Percentiles rank a stretch among this genome's conserved stretches.
Evolutionary conservation across 2,797 vertebrate species (phyloP).

Genomic region (Euthynnus affinis): DNA sequence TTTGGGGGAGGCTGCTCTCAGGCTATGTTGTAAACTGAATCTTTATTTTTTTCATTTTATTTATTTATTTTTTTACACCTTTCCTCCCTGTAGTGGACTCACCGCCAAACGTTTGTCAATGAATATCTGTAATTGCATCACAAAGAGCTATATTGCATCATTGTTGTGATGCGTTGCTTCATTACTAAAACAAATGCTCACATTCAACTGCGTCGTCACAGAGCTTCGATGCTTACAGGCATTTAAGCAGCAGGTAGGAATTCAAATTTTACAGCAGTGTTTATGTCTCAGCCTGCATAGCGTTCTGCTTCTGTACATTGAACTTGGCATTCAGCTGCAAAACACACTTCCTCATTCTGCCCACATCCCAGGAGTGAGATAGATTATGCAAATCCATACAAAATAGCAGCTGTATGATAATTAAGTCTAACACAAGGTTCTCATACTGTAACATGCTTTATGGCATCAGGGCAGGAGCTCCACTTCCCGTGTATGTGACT

Average conservation of each 20-base stretch:
- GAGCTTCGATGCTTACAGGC: background rate
- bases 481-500: slow-evolving; percentile 18
- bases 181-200: slow-evolving; percentile 15
- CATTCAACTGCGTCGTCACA: background rate
- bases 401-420: slow-evolving; percentile 39
- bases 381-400: slow-evolving; percentile 45
- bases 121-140: background rate
- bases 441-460: background rate
- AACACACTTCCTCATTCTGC: slow-evolving; percentile 19
- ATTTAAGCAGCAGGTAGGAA: slow-evolving; percentile 17
- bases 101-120: background rate
- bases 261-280: slow-evolving; percentile 16
- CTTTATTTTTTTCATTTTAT: too few species aligned
- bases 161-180: slow-evolving; percentile 1
- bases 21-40: slow-evolving; percentile 7
- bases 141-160: slow-evolving; percentile 4
- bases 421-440: slow-evolving; percentile 7
- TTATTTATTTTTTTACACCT: too few species aligned
- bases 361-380: slow-evolving; percentile 5
- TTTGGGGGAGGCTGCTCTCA: slow-evolving; percentile 30
- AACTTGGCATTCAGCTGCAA: slow-evolving; percentile 31
- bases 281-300: slow-evolving; percentile 3
- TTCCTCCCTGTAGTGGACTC: background rate
- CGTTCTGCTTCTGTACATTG: slow-evolving; percentile 17
- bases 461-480: slow-evolving; percentile 24